Percentiles rank a stretch among this genome's conserved stretches.
Evolutionary conservation across 2,797 vertebrate species (phyloP).

Genomic region (Moxostoma hubbsi): DNA sequence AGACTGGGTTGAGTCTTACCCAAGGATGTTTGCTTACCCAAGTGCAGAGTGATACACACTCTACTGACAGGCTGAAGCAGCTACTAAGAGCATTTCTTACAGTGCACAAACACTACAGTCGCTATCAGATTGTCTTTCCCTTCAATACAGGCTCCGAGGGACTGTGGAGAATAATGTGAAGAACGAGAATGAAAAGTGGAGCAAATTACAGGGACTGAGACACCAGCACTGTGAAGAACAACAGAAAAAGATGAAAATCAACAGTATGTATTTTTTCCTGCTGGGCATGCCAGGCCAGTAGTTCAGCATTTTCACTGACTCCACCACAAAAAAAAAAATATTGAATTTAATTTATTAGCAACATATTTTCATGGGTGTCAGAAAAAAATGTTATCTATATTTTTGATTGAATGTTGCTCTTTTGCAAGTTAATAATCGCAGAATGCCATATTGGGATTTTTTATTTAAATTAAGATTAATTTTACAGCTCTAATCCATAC

Average conservation of each 20-base stretch:
- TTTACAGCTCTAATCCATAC: no score
- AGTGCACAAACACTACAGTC: not conserved
- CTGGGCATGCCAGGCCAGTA: no score
- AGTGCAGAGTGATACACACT: constrained; percentile 11
- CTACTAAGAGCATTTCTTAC: constrained; percentile 1
- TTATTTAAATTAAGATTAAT: no score
- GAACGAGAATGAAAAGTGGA: not conserved
- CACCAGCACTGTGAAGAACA: constrained; percentile 3
- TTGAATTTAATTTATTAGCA: no score
- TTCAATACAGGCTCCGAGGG: constrained; percentile 3
- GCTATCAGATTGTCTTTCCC: not conserved
- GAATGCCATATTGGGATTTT: no score
- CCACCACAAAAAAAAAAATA: no score
- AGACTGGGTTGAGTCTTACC: not conserved
- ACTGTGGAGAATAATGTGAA: constrained; percentile 10
- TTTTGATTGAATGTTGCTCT: no score
- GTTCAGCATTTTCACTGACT: no score
- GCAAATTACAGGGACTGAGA: not conserved
- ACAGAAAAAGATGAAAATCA: not conserved
- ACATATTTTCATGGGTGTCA: no score
- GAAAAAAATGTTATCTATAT: no score
- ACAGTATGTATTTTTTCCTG: no score
- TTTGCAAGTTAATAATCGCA: no score
- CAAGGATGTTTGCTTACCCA: not conserved
- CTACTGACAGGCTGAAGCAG: not conserved